Evolutionary conservation across 2,113 vertebrate genomes (phyloP).

Genomic region (Parus major): DNA sequence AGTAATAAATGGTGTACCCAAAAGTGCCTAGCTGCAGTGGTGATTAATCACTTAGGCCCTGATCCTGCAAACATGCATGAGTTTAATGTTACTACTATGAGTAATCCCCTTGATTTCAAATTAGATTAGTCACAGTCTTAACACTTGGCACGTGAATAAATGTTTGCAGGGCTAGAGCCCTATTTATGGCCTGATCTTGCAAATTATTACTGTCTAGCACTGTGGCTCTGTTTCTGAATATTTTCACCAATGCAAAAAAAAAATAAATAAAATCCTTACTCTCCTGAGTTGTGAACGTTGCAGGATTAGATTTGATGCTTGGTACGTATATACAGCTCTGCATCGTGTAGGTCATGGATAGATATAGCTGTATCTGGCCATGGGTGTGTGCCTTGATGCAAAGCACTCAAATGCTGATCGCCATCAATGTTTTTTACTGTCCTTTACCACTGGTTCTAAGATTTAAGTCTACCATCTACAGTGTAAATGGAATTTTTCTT

Average conservation of each 20-base stretch:
- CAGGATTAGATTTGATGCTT: background rate
- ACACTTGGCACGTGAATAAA: conserved; percentile 56
- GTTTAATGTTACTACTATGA: conserved; percentile 62
- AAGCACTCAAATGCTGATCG: background rate
- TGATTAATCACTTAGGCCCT: conserved; percentile 53
- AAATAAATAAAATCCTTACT: background rate
- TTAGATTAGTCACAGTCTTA: conserved; percentile 62
- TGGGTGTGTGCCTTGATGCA: background rate
- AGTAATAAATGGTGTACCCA: background rate
- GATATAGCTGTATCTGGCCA: background rate
- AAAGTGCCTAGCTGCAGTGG: conserved; percentile 5
- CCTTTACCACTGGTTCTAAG: background rate
- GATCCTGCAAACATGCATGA: conserved; percentile 48
- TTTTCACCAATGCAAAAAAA: background rate
- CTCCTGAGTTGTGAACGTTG: background rate
- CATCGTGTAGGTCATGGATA: background rate
- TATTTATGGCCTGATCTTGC: conserved; percentile 57
- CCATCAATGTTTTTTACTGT: background rate
- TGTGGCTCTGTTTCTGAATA: background rate
- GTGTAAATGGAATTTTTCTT: background rate
- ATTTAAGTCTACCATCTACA: background rate
- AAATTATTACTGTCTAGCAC: conserved; percentile 49
- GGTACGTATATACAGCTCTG: background rate
- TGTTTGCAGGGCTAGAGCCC: conserved; percentile 47
- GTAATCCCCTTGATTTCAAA: conserved; percentile 61